These are phyloP conservation scores for Grallaria varia DNA, from an alignment of 2,113 vertebrate genomes.

Conservation along the genomic window DNA sequence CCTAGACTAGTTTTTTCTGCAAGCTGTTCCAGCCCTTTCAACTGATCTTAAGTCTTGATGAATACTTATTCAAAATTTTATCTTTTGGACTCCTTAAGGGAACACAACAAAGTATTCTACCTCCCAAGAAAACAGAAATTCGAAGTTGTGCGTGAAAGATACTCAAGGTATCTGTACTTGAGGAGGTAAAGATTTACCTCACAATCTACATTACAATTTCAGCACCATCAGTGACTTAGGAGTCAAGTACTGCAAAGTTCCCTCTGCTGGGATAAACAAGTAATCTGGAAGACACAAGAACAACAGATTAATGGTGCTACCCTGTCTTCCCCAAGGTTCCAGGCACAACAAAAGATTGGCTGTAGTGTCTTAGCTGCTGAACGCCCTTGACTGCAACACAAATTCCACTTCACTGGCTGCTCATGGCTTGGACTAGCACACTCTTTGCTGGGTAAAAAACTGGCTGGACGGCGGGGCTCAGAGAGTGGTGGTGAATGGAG, in stretches of 20 bases:
- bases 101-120: background rate
- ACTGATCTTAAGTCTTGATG: background rate
- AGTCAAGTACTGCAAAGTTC: background rate
- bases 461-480: background rate
- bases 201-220: background rate
- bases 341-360: background rate
- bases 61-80: background rate
- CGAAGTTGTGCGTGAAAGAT: background rate
- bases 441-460: background rate
- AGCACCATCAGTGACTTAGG: background rate
- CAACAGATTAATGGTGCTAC: background rate
- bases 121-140: background rate
- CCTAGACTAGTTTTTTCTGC: background rate
- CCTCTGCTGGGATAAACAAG: background rate
- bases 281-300: background rate
- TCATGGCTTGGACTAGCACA: background rate
- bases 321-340: background rate
- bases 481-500: background rate
- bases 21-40: background rate
- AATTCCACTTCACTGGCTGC: background rate
- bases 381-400: background rate
- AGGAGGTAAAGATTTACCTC: background rate
- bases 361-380: background rate
- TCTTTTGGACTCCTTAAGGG: background rate
- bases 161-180: background rate